Base-by-base conservation (phyloP, 2,888 invertebrate genomes). In the Protophormia terraenovae region DNA sequence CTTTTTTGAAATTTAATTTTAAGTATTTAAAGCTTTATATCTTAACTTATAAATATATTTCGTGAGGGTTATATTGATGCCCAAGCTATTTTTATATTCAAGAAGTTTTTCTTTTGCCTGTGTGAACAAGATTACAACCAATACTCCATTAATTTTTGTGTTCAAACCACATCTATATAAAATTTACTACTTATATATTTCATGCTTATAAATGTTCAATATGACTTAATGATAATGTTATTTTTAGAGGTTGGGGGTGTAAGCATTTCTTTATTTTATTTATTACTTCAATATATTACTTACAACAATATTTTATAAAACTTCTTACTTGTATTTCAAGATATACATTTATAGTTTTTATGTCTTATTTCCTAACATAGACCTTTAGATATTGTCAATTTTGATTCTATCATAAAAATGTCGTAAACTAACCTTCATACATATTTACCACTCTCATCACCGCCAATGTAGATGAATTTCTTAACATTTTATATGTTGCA, bases 401-500 rank as follows among this genome's bases (percentile, higher is more conserved):
- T 75, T 71, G 78, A 79, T 85, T 55, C 35, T 35, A 19, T 71
- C 75, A 85, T 85, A 85, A 85, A 85, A 85, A 82, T 75, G 82
- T 79, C 85, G 82, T 85, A 85, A 85, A 82, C 75, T 79, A 79
- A 75, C 64, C 41, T 73, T 41, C 55, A 8, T 14, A 60, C 3
- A 12, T 10, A 45, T n/a, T 38, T 22, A 45, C 12, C 38, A 35
- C 64, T 24, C 35, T 41, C n/a, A 24, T n/a, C 10, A 27, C 19
- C 76, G 60, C n/a, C 35, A 60, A 19, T 27, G 27, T 4, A 47
- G 45, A 14, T 60, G 32, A 22, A 35, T 35, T 50, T 71, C 16
- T 55, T 53, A 12, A 12, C 27, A 29, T 22, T 45, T 41, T 45
- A 64, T 71, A 55, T 71, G 10, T 50, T 50, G 62, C 62, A 69